These are phyloP conservation scores for Mimachlamys varia DNA, from an alignment of 2,888 invertebrate genomes.

Conservation along the genomic window DNA sequence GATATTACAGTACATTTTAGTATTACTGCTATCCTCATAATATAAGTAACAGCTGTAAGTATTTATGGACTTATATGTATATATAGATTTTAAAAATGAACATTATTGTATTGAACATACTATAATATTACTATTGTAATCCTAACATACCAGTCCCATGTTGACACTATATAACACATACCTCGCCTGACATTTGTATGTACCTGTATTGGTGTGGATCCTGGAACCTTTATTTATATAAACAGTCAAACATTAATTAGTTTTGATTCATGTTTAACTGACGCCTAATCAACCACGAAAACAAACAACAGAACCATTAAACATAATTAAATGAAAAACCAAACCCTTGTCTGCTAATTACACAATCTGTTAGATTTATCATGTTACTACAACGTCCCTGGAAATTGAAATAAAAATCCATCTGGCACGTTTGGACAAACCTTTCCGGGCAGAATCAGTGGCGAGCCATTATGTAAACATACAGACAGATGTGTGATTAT, in stretches of 20 bases:
- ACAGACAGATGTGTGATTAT: constrained; percentile 22
- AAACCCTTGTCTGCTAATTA: background rate
- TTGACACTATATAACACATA: no score
- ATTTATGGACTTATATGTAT: no score
- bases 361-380: background rate
- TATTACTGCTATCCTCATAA: no score
- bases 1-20: no score
- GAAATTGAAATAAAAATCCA: constrained; percentile 25
- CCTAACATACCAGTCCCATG: no score
- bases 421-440: constrained; percentile 1
- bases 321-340: background rate
- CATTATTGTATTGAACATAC: no score
- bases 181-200: background rate
- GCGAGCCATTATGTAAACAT: background rate
- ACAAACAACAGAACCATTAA: background rate
- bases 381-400: background rate
- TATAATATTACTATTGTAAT: no score
- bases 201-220: background rate
- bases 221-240: background rate
- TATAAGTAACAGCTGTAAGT: no score
- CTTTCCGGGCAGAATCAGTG: background rate
- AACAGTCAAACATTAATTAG: background rate
- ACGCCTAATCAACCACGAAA: background rate
- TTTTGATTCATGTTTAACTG: constrained; percentile 19
- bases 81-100: no score